Evolutionary conservation across 2,888 invertebrate genomes (phyloP), one percentile per base, ranked within the genome.

Genomic region (Caradrina kadenii): DNA sequence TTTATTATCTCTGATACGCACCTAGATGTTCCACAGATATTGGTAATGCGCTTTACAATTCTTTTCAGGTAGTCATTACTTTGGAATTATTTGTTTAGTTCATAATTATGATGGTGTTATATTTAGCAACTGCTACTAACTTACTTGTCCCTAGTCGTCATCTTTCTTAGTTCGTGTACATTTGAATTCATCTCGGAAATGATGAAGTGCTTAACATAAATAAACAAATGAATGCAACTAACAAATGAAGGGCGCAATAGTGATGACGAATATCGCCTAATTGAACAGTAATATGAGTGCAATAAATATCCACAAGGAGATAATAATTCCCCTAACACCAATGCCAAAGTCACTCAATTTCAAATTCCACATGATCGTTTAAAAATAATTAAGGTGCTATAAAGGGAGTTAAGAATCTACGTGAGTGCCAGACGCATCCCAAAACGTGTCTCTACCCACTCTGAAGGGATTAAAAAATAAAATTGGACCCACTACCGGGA

Each of bases 1-100:
- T 89, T 87, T 88, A 85, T 90, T 90, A 88, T 91, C 88, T 83
- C 56, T 76, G 72, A 76, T 80, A 79, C 80, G 72, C 80, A 80
- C 79, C 80, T 76, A 80, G 80, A 80, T 79, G 80, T 72, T 79
- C 72, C 55, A 68, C 72, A 62, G 79, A 80, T 80, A 80, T 79
- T 80, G 63, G 77, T 68, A 72, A 62, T 79, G 77, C 54, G 62
- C 63, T 42, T 66, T 63, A 71, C 53, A 67, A 60, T 80, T 72
- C 2, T 72, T 76, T 67, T 64, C 72, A 72, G 68, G 63, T 71
- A 63, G 53, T 71, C 35, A 76, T 80, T 71, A 56, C 63, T 63
- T 61, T 58, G n/a, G 39, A 8, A 58, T 71, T 58, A 31, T 66
- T 76, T 80, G 71, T 71, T 70, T 56, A 22, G n/a, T 10, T 67